Evolutionary conservation across 2,888 invertebrate genomes (phyloP).

Genomic region (Rhagonycha fulva): DNA sequence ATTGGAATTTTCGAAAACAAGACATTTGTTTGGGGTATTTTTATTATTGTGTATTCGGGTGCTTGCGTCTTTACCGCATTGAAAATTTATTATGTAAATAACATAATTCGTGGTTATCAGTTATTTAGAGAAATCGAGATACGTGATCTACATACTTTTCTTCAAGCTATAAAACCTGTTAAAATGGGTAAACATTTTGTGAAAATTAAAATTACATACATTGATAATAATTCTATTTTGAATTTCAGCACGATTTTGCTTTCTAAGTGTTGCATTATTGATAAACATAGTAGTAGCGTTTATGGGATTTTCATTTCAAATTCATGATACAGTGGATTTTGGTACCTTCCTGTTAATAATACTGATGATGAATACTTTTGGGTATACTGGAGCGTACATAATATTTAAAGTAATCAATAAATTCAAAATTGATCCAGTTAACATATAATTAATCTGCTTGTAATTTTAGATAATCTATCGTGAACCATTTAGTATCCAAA

Average conservation of each 20-base stretch:
- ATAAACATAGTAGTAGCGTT: slow-evolving; percentile 68
- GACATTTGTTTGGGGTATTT: slow-evolving; percentile 69
- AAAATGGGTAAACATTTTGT: slow-evolving; percentile 38
- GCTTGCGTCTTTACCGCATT: slow-evolving; percentile 57
- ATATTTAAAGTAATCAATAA: slow-evolving; percentile 71
- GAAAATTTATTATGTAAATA: slow-evolving; percentile 50
- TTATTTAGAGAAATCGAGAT: not conserved
- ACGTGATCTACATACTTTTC: slow-evolving; percentile 51
- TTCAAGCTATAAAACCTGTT: slow-evolving; percentile 25
- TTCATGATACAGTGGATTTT: slow-evolving; percentile 67
- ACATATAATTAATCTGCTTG: slow-evolving; percentile 13
- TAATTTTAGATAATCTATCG: slow-evolving; percentile 61
- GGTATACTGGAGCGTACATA: slow-evolving; percentile 80
- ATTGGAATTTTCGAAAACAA: slow-evolving; percentile 72
- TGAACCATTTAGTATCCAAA: slow-evolving; percentile 66
- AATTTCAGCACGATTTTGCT: slow-evolving; percentile 55
- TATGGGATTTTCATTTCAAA: slow-evolving; percentile 62
- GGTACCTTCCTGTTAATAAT: slow-evolving; percentile 78
- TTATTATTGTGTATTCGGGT: slow-evolving; percentile 68
- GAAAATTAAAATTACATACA: not conserved
- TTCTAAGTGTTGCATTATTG: slow-evolving; percentile 57
- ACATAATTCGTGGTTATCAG: slow-evolving; percentile 54
- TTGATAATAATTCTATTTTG: not conserved
- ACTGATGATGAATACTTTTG: slow-evolving; percentile 79
- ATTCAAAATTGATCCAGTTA: slow-evolving; percentile 11